These are phyloP conservation scores for Ditylenchus dipsaci DNA, from an alignment of 1,140 invertebrate genomes.

Conservation along the genomic window DNA sequence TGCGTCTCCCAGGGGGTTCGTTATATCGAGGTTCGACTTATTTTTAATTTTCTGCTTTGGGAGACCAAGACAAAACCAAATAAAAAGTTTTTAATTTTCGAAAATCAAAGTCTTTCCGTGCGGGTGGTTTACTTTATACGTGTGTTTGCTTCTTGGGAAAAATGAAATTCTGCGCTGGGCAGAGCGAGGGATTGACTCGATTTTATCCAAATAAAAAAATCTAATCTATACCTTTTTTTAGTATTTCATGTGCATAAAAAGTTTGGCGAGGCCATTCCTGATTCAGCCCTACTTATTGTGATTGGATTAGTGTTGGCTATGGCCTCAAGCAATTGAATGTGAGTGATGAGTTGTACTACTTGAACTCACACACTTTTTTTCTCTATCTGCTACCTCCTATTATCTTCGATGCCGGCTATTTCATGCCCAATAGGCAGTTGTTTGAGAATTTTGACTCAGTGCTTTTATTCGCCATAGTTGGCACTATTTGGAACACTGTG, in stretches of 20 bases:
- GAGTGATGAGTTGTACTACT: constrained; percentile 22
- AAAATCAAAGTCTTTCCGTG: too few species aligned
- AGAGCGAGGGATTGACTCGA: too few species aligned
- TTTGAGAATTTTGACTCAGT: constrained; percentile 95
- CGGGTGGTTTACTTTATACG: too few species aligned
- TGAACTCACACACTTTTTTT: constrained; percentile 51
- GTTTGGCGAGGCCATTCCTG: constrained; percentile 50
- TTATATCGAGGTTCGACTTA: too few species aligned
- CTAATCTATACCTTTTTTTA: constrained; percentile 26
- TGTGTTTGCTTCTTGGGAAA: too few species aligned
- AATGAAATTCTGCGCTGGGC: background rate
- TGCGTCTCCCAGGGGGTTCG: too few species aligned
- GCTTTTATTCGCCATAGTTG: constrained; percentile 84
- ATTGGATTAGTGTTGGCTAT: constrained; percentile 49
- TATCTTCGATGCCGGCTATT: constrained; percentile 69
- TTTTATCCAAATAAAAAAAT: background rate
- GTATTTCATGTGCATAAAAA: constrained; percentile 55
- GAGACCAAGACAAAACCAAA: too few species aligned
- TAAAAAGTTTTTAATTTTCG: too few species aligned
- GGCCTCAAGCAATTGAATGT: constrained; percentile 35
- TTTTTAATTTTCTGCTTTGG: too few species aligned
- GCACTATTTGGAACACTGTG: constrained; percentile 60
- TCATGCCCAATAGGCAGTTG: constrained; percentile 91
- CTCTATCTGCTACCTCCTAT: constrained; percentile 61
- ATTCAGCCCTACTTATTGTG: constrained; percentile 53